These are phyloP conservation scores for Okapia johnstoni DNA, from an alignment of 2,113 vertebrate genomes.

Conservation along the genomic window DNA sequence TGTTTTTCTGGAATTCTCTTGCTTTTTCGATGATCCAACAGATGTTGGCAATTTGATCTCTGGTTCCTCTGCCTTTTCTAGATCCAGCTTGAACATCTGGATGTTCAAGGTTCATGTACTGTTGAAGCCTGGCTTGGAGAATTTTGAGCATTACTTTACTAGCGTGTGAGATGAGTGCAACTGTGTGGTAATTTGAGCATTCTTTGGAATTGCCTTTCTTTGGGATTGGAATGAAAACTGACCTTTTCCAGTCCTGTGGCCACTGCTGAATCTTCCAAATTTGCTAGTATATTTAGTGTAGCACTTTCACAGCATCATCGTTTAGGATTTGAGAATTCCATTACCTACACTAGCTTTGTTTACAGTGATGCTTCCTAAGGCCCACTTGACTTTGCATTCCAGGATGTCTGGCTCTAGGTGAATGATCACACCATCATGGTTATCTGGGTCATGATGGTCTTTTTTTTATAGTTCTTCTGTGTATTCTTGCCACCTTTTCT, in stretches of 20 bases:
- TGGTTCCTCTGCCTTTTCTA: background rate
- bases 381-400: accelerated
- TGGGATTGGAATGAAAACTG: background rate
- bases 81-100: background rate
- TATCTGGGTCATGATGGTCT: background rate
- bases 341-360: background rate
- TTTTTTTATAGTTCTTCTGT: background rate
- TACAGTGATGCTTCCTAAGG: background rate
- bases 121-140: background rate
- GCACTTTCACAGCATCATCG: background rate
- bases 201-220: background rate
- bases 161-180: background rate
- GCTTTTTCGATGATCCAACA: background rate
- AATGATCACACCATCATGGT: background rate
- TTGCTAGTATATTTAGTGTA: background rate
- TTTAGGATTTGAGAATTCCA: background rate
- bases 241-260: background rate
- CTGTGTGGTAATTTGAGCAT: accelerated
- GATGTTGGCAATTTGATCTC: background rate
- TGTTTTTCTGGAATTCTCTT: background rate
- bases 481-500: background rate
- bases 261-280: background rate
- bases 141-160: background rate
- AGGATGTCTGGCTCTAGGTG: background rate
- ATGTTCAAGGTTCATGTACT: background rate